These are phyloP conservation scores for Rostratula benghalensis DNA, from an alignment of 2,113 vertebrate species.

Conservation along the genomic window DNA sequence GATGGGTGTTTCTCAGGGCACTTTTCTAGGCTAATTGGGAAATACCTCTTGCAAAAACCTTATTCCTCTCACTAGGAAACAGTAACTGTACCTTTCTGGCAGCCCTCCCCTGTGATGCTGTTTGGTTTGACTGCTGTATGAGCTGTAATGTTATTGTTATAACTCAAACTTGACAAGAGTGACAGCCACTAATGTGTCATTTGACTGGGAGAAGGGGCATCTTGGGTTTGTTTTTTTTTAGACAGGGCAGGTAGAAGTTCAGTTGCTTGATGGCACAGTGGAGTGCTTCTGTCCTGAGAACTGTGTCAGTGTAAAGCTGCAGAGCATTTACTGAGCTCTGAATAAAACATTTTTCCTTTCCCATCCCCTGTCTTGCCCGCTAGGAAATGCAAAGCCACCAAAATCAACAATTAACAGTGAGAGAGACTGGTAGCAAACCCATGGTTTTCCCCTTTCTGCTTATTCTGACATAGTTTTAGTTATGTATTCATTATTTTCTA, in stretches of 20 bases:
- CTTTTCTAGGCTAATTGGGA: neutral
- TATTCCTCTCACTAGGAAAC: neutral
- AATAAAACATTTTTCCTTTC: conserved; percentile 20
- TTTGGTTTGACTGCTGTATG: neutral
- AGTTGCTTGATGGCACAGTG: neutral
- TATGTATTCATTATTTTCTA: neutral
- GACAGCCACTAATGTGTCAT: conserved; percentile 1
- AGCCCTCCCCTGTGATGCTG: neutral
- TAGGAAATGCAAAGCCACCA: neutral
- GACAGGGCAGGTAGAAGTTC: neutral
- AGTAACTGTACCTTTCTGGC: neutral
- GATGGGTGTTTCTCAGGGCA: neutral
- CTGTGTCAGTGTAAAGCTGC: neutral
- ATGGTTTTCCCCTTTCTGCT: neutral
- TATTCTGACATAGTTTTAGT: neutral
- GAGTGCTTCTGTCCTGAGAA: neutral
- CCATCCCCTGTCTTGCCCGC: neutral
- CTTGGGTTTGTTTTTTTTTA: neutral
- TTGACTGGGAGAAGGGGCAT: neutral
- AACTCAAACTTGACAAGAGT: conserved; percentile 9
- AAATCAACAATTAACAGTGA: conserved; percentile 7
- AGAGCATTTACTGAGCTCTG: neutral
- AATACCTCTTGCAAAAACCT: neutral
- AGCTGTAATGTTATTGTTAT: neutral
- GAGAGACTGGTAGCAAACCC: neutral